Evolutionary conservation across 64 coral and sea anemone genomes (phyloP), one percentile per base, ranked within the genome.

Genomic region (Cladopsammia gracilis): DNA sequence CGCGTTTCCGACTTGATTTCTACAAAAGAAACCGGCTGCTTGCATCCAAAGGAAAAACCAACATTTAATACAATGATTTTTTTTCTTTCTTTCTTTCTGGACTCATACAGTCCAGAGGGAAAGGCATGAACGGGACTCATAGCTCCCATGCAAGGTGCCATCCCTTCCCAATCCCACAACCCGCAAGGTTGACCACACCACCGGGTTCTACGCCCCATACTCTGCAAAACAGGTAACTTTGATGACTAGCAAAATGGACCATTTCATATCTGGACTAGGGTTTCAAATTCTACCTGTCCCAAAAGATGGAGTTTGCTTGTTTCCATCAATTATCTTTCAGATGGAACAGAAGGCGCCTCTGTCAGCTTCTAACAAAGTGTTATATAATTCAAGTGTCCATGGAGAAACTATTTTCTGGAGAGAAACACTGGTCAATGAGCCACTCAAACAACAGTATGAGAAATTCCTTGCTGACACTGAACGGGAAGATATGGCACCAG

Each of bases 381-480:
- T n/a, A n/a, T n/a, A n/a, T n/a, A n/a, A n/a, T n/a, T n/a, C 51
- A 4, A 53, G 51, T 10, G 4, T 53, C 10, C 10, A 53, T 53
- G 51, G 51, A 53, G 51, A 53, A 4, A 53, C 51, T 53, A 10
- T 53, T 5, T 10, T 53, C 51, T 10, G 4, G 51, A 53, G 85
- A 56, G 49, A 43, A 52, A 71, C 48, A 26, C 46, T 88, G 50
- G 86, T 88, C 19, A 56, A 88, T 1, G 87, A 89, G 26, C 74
- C 69, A 69, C 87, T 89, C 58, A 77, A 89, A 22, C 69, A 89
- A 20, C 23, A 89, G 10, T 89, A 89, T 45, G 69, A 76, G 68
- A 89, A 89, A 10, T 89, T 89, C 58, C 58, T 89, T 54, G 86
- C 74, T 75, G 86, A 89, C 52, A 89, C 10, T 89, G 87, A 89